A percentile compares a stretch with the other conserved stretches of the same genome.
These are phyloP conservation scores for Diuraphis noxia DNA, from an alignment of 1,140 invertebrate species.

Conservation along the genomic window DNA sequence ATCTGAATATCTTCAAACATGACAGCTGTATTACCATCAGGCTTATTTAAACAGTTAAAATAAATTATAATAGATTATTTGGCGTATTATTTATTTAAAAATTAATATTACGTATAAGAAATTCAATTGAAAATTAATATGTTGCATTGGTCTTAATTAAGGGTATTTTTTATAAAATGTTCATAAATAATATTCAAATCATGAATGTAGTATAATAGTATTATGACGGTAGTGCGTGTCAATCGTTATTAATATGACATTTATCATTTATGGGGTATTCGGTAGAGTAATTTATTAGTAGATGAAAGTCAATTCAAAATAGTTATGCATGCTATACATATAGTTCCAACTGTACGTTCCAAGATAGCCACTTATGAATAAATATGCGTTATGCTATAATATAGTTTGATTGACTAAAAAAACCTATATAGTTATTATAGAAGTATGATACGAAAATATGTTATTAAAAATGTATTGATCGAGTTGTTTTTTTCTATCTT, in stretches of 20 bases:
- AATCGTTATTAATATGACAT: conserved; percentile 14
- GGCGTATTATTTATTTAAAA: background rate
- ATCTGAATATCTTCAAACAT: background rate
- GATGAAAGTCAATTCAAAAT: conserved; percentile 6
- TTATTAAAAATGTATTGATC: background rate
- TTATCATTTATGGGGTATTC: conserved; percentile 12
- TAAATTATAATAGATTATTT: too few relatives aligned
- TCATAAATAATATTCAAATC: background rate
- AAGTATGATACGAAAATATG: background rate
- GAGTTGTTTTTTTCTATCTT: background rate
- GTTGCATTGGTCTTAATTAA: background rate
- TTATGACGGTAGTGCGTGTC: background rate
- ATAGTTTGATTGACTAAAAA: background rate
- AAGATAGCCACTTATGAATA: background rate
- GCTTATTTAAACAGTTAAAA: background rate
- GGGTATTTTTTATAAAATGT: background rate
- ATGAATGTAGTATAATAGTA: background rate
- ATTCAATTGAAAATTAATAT: background rate
- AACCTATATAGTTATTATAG: background rate
- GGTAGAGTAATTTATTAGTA: background rate
- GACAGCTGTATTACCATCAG: background rate
- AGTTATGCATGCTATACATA: background rate
- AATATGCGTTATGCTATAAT: background rate
- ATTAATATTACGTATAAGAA: background rate
- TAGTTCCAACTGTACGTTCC: background rate